Percentiles rank a stretch among this genome's conserved stretches.
phyloP scores from a whole-genome alignment of 1,140 invertebrate species.

The Trichonephila clavata region DNA sequence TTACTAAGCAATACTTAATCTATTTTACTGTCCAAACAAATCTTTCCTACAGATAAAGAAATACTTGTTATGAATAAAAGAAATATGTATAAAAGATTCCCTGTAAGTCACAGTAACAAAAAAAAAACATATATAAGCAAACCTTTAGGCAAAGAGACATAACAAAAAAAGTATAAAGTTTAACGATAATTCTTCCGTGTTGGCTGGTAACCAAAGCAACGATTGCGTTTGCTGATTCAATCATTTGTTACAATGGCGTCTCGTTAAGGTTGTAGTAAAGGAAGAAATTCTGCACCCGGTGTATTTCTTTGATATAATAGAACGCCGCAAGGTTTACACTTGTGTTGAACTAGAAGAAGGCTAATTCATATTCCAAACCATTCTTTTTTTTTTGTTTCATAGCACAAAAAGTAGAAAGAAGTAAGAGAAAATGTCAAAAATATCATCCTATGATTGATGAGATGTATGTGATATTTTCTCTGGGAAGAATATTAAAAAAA shows the following conservation, averaged over 20 bases:
- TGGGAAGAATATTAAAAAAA: too few relatives aligned
- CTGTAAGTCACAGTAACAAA: neutral
- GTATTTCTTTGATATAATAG: neutral
- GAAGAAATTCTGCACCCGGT: neutral
- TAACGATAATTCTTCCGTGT: neutral
- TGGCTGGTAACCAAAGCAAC: slow-evolving; percentile 13
- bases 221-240: neutral
- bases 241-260: neutral
- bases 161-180: neutral
- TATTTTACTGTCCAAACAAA: too few relatives aligned
- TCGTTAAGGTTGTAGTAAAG: neutral
- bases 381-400: too few relatives aligned
- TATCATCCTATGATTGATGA: too few relatives aligned
- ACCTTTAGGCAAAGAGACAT: neutral
- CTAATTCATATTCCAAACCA: too few relatives aligned
- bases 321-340: neutral
- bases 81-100: neutral
- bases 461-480: too few relatives aligned
- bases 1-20: too few relatives aligned
- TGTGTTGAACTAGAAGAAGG: neutral
- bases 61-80: neutral
- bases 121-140: neutral
- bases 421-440: too few relatives aligned
- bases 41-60: too few relatives aligned
- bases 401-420: too few relatives aligned